A percentile compares a stretch with the other conserved stretches of the same genome.
These are phyloP conservation scores for Standfussiana lucernea DNA, from an alignment of 2,888 invertebrate species.

Conservation along the genomic window DNA sequence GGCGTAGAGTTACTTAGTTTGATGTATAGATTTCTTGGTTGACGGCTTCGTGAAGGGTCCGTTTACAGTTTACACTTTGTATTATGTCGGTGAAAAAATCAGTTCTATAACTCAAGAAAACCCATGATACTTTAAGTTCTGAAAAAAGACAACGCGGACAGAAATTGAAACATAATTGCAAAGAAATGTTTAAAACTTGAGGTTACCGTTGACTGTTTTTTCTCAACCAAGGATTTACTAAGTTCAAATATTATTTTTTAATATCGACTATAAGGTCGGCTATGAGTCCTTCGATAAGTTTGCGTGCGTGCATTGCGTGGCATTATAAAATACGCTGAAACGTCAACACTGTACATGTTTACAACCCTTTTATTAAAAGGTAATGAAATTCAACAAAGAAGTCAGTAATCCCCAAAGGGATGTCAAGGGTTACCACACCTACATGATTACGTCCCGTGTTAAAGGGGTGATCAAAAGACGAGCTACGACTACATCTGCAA, in stretches of 20 bases:
- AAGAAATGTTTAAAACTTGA: too few relatives aligned
- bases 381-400: slow-evolving; percentile 12
- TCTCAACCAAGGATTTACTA: not conserved
- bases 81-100: too few relatives aligned
- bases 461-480: not conserved
- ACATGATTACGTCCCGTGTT: not conserved
- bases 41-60: too few relatives aligned
- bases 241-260: not conserved
- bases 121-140: too few relatives aligned
- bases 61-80: too few relatives aligned
- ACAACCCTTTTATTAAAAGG: slow-evolving; percentile 14
- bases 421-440: not conserved
- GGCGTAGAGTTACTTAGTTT: too few relatives aligned
- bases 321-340: slow-evolving; percentile 8
- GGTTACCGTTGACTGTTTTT: not conserved
- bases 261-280: not conserved
- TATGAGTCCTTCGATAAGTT: not conserved
- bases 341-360: slow-evolving; percentile 12
- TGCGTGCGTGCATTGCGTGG: slow-evolving; percentile 38
- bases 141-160: too few relatives aligned
- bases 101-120: too few relatives aligned
- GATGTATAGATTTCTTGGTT: too few relatives aligned
- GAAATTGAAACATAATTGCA: too few relatives aligned
- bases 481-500: too few relatives aligned
- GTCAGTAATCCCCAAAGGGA: not conserved